Base-by-base conservation (phyloP, 2,888 invertebrate genomes). In the Shargacucullia verbasci region DNA sequence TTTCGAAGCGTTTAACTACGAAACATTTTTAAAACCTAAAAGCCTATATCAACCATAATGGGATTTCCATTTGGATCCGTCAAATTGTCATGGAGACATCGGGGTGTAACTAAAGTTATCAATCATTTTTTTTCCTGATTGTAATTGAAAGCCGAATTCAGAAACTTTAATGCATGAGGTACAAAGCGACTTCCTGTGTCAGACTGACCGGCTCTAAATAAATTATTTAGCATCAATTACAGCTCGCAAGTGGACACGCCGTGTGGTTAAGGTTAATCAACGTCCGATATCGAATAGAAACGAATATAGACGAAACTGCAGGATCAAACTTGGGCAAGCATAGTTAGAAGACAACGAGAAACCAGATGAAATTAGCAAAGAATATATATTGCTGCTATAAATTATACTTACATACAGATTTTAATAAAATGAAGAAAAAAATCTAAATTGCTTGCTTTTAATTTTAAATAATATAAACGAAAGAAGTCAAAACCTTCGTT, bases 141-240 rank as follows among this genome's bases (percentile, higher is more conserved):
- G n/a, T 12, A 39, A 29, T 29, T 48, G 4, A 38, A 34, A 54
- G 11, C 38, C 7, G 31, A 29, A 8, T 20, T 35, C 5, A 9
- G 11, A 9, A 3, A 12, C 49, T 37, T 27, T 27, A 8, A 27
- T 35, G n/a, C 34, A 47, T 5, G 38, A 12, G 14, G 8, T 27
- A 44, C 34, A 56, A 52, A 52, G 45, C 40, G 44, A 63, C 34
- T 60, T 63, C 49, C 53, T 45, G 38, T 52, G 46, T 60, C 43
- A 50, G 55, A 48, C 29, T 59, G 55, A 58, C 48, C 45, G 54
- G 55, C 40, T 25, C 25, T 38, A 54, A 63, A 61, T 78, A 61
- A 70, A 67, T 71, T 61, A 76, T 78, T 70, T 62, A 64, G 49
- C 35, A 13, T 58, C 63, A 59, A 71, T 75, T 68, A 60, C 58